These are phyloP conservation scores for Aphelinus certus DNA, from an alignment of 1,140 invertebrate genomes.

Conservation along the genomic window DNA sequence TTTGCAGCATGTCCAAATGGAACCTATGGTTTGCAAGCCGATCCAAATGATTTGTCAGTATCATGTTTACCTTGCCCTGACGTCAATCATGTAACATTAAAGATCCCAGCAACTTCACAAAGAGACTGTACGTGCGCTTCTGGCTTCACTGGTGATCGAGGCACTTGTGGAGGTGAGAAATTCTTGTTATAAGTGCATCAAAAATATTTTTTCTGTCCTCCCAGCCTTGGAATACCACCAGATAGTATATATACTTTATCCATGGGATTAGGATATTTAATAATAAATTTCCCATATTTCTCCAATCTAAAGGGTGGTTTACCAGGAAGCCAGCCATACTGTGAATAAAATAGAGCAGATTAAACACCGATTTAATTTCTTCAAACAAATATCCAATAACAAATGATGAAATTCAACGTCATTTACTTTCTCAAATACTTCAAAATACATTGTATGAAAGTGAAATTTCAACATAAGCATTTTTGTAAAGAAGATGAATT, in stretches of 20 bases:
- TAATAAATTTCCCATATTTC: conserved; percentile 44
- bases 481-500: no score
- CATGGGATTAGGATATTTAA: conserved; percentile 46
- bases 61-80: conserved; percentile 74
- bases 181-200: not conserved
- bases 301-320: conserved; percentile 53
- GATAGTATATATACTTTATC: conserved; percentile 38
- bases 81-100: conserved; percentile 69
- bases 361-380: no score
- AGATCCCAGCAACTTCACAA: conserved; percentile 63
- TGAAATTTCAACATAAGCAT: no score
- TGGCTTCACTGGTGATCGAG: conserved; percentile 65
- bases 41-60: conserved; percentile 65
- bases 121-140: conserved; percentile 71
- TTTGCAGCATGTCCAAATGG: conserved; percentile 64
- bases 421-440: no score
- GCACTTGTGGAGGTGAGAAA: conserved; percentile 65
- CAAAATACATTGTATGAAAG: no score
- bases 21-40: conserved; percentile 61
- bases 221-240: conserved; percentile 47
- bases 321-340: conserved; percentile 55
- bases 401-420: no score
- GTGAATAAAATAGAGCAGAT: not conserved
- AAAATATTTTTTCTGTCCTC: conserved; percentile 42
- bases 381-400: no score